Evolutionary conservation across 2,888 invertebrate genomes (phyloP), one percentile per base, ranked within the genome.

Genomic region (Bugula neritina): DNA sequence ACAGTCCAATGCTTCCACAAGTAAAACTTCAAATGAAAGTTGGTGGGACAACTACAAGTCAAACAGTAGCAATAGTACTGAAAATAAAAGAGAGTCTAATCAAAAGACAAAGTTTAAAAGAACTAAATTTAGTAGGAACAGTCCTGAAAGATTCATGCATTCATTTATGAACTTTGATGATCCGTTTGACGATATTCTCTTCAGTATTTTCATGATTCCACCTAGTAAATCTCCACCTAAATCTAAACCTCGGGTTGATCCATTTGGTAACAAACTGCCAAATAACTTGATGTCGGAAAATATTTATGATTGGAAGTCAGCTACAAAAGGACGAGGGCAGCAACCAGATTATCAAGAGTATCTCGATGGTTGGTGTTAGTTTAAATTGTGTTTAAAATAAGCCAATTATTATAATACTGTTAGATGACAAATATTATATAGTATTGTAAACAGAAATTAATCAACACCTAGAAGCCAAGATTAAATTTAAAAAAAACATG

Each of bases 301-400:
- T 25, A 43, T 70, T 2, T 70, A 70, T 29, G 70, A 70, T 70
- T 70, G 70, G 70, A 63, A 63, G n/a, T 29, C 63, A 63, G 63
- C 63, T 31, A 63, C 63, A 13, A 63, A 63, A 34, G 17, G 25
- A 2, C 13, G 10, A 29, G 63, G 63, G n/a, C 63, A 63, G 31
- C 21, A 31, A 13, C 63, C 63, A 29, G 63, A 63, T 63, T 63
- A 63, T 63, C 63, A 63, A n/a, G 63, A 63, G 31, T 63, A 63
- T 27, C 17, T 63, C 3, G 63, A 63, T 63, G 63, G 63, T 63
- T 10, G 3, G 63, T 34, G 31, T 43, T 43, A 10, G 17, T 43
- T 5, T 43, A 43, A 17, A 43, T n/a, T n/a, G n/a, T n/a, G n/a
- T n/a, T n/a, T n/a, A n/a, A n/a, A n/a, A n/a, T n/a, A n/a, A n/a